These are phyloP conservation scores for Cassiopea xamachana DNA, from an alignment of 30 jellyfish, hydroid and myxozoan species.

Conservation along the genomic window DNA sequence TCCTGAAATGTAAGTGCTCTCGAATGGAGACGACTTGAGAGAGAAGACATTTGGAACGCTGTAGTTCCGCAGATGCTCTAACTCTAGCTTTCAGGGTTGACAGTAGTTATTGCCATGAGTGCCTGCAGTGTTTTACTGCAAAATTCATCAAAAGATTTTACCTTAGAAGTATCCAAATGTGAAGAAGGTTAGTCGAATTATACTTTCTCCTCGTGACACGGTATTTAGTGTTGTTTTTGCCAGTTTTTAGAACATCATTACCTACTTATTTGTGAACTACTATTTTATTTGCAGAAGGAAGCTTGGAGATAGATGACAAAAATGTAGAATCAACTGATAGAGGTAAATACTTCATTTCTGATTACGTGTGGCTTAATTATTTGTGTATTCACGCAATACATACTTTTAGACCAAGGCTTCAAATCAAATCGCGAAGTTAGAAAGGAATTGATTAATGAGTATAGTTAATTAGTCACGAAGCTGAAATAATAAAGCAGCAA, in stretches of 20 bases:
- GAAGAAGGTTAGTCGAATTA: slow-evolving; percentile 31
- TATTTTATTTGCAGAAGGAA: neutral
- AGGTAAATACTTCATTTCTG: neutral
- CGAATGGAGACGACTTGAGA: slow-evolving; percentile 14
- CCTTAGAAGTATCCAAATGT: slow-evolving; percentile 14
- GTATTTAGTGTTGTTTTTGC: neutral
- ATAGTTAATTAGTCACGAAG: too few relatives aligned
- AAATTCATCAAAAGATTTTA: slow-evolving; percentile 26
- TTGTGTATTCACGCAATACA: too few relatives aligned
- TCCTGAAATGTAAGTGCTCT: neutral
- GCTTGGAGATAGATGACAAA: neutral
- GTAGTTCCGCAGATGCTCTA: neutral
- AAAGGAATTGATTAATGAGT: too few relatives aligned
- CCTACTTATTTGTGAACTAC: neutral
- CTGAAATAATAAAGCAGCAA: too few relatives aligned
- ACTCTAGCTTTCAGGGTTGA: neutral
- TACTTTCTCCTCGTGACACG: slow-evolving; percentile 6
- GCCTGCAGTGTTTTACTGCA: slow-evolving; percentile 43
- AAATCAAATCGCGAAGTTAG: too few relatives aligned
- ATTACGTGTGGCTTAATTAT: too few relatives aligned
- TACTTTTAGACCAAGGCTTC: too few relatives aligned
- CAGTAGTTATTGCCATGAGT: slow-evolving; percentile 40
- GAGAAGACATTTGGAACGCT: neutral
- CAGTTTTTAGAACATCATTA: neutral
- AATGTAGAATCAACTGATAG: neutral